Percentiles rank a stretch among this genome's conserved stretches.
These are phyloP conservation scores for Nymphicus hollandicus DNA, from an alignment of 2,113 vertebrate species.

Conservation along the genomic window DNA sequence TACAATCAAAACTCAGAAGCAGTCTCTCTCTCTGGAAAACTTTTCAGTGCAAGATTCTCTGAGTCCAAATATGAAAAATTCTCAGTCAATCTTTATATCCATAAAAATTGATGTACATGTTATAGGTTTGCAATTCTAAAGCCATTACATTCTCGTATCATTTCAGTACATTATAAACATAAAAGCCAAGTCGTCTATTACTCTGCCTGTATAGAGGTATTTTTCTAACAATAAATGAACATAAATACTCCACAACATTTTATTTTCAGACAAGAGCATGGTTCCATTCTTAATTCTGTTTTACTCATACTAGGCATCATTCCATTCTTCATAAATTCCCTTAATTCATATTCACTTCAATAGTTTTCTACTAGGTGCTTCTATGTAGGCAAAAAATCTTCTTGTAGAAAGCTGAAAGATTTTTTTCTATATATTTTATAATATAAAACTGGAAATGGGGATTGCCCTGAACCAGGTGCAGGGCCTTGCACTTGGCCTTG, in stretches of 20 bases:
- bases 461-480: neutral
- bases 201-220: neutral
- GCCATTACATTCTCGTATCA: neutral
- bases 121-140: neutral
- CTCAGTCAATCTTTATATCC: neutral
- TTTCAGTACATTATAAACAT: neutral
- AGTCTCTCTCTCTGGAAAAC: neutral
- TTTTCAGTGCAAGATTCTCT: neutral
- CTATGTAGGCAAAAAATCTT: neutral
- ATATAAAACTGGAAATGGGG: neutral
- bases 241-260: neutral
- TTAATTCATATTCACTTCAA: neutral
- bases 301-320: neutral
- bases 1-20: neutral
- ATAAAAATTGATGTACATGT: neutral
- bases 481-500: neutral
- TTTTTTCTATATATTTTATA: neutral
- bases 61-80: neutral
- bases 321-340: neutral
- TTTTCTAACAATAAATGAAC: neutral
- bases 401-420: neutral
- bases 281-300: neutral
- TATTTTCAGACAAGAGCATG: accelerated
- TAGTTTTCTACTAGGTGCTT: neutral
- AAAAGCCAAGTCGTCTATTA: neutral